Base-by-base conservation (phyloP, 2,797 vertebrate species). In the Alcedo atthis region DNA sequence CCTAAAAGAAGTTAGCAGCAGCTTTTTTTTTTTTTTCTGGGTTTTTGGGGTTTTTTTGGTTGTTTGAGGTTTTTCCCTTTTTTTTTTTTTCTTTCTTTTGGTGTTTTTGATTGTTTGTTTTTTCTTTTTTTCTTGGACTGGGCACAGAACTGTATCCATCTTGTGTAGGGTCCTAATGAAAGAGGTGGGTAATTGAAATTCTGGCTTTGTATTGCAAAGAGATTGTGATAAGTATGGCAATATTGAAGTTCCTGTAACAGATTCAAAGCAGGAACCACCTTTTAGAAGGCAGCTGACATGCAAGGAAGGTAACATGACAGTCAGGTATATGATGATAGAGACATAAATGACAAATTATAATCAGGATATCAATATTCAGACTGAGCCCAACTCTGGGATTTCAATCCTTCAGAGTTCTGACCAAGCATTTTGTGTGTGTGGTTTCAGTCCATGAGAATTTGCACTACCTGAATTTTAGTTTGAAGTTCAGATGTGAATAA, bases 401-500 rank as follows among this genome's bases (percentile, higher is more conserved):
- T 86, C 81, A 88, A 17, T 86, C 90, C 67, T 80, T 63, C 63
- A 70, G 85, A 74, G 68, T 45, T 86, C 55, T 77, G 80, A 76
- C 81, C 85, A 92, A 40, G 55, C 48, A 66, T 84, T 95, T 55
- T 61, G 25, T 3, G 1, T 46, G 53, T 45, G 49, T 43, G 49
- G 77, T 70, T 93, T 86, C 80, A 35, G 30, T 86, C 84, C 85
- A 80, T 5, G 63, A 53, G 61, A 90, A 91, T 88, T 77, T 93
- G 70, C 77, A 58, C 63, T 54, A 70, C 55, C 70, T 88, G 67
- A 81, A 91, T 89, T 90, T 84, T 51, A 90, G 82, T 90, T 81
- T 94, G 93, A 95, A 81, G 68, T 76, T 88, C 61, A 91, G 53
- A 63, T 81, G 63, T 61, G 83, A 92, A 92, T 67, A 85, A 94